Evolutionary conservation across 1,140 invertebrate genomes (phyloP), one percentile per base, ranked within the genome.

Genomic region (Glossosoma conforme): DNA sequence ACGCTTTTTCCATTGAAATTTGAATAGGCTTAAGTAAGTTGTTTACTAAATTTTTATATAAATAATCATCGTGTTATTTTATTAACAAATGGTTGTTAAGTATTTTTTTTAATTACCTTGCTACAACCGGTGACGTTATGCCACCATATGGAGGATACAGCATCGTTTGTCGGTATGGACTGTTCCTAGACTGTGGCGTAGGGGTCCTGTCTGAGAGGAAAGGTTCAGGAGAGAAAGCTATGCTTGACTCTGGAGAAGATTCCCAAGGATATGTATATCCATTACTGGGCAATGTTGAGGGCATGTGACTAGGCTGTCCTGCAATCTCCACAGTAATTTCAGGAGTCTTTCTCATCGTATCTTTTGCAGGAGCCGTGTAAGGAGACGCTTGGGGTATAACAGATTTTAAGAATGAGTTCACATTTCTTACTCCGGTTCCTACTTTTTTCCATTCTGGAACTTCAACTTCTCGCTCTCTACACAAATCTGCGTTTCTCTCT

Each of bases 401-500:
- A 37, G 44, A 44, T 13, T 40, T 48, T 6, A 51, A 32, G 19
- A 51, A 51, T 5, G 48, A 51, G 33, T 51, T 51, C 2, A 51
- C 41, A 37, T 24, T 44, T 44, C 41, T 44, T 37, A 40, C 68
- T 17, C 72, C 43, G 35, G 69, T 70, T 11, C 64, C 68, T 1
- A 66, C 65, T 53, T 69, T 75, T 21, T 67, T 63, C 65, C 66
- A 68, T 41, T 74, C 69, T 42, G 71, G 68, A 25, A 68, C 63
- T 19, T 63, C 62, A 36, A 28, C 17, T 44, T 45, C 46, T 33
- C 32, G 40, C 5, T 64, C 61, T 49, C 63, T 69, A 35, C 69
- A 65, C 1, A 68, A 65, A 52, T 75, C 72, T 13, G 67, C 68
- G 56, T 66, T 74, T 56, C 69, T 68, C 50, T 75, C 70, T 25